A percentile compares a stretch with the other conserved stretches of the same genome.
Evolutionary conservation across 2,888 invertebrate species (phyloP).

Genomic region (Zygaena filipendulae): DNA sequence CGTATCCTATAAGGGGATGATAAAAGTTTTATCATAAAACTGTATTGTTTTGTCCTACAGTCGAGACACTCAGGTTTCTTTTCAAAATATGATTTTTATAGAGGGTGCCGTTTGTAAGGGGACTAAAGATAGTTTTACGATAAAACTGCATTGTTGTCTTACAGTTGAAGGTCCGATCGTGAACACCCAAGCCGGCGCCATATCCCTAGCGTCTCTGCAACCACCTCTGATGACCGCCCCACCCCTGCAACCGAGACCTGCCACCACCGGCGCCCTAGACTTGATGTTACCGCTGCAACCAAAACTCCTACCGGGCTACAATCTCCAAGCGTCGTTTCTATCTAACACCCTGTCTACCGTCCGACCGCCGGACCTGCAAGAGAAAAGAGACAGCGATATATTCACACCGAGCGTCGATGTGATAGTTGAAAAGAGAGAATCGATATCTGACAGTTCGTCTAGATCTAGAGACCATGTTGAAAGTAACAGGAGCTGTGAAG

Average conservation of each 20-base stretch:
- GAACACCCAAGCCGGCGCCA: constrained; percentile 54
- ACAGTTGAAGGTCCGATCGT: constrained; percentile 68
- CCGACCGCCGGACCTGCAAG: constrained; percentile 43
- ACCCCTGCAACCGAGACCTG: constrained; percentile 75
- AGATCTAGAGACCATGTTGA: constrained; percentile 22
- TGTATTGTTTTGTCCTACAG: too few species aligned
- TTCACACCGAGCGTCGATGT: constrained; percentile 44
- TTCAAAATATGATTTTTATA: too few species aligned
- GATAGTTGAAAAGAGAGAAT: constrained; percentile 43
- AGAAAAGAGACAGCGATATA: constrained; percentile 22
- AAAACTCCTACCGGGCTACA: constrained; percentile 70
- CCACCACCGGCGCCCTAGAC: constrained; percentile 76
- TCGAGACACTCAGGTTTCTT: too few species aligned
- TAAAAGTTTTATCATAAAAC: too few species aligned
- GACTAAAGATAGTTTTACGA: too few species aligned
- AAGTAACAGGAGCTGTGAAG: constrained; percentile 29
- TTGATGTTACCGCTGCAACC: constrained; percentile 79
- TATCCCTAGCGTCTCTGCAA: constrained; percentile 63
- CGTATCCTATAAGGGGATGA: too few species aligned
- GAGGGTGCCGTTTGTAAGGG: too few species aligned
- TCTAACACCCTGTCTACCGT: constrained; percentile 64
- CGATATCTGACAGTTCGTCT: constrained; percentile 20
- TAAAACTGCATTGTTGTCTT: too few species aligned
- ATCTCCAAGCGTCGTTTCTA: constrained; percentile 53
- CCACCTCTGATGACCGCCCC: constrained; percentile 64